These are phyloP conservation scores for Unio pictorum DNA, from an alignment of 2,888 invertebrate species.

Conservation along the genomic window DNA sequence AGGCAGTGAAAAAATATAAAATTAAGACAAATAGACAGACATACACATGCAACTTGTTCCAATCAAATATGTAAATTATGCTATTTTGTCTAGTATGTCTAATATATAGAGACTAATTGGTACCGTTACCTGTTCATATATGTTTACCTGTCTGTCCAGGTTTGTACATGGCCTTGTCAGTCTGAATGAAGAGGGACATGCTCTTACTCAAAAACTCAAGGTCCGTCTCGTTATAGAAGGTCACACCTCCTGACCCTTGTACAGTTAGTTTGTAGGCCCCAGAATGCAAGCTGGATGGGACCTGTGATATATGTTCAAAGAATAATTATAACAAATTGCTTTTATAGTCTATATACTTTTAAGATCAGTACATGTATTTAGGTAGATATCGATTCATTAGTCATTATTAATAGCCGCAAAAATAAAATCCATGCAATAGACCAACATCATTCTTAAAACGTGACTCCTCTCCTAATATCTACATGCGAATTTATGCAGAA, in stretches of 20 bases:
- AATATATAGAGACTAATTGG: neutral
- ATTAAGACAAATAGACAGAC: neutral
- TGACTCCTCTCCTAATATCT: too few relatives aligned
- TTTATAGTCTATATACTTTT: too few relatives aligned
- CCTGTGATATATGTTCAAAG: conserved; percentile 19
- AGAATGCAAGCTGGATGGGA: conserved; percentile 39
- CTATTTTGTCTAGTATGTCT: too few relatives aligned
- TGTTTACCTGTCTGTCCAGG: conserved; percentile 62
- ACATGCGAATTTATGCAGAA: too few relatives aligned
- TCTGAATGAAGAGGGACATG: conserved; percentile 62
- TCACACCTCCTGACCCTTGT: conserved; percentile 43
- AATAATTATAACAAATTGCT: too few relatives aligned
- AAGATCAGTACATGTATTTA: too few relatives aligned
- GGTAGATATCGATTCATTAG: too few relatives aligned
- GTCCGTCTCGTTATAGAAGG: conserved; percentile 42
- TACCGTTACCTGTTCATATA: neutral
- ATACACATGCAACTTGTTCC: neutral
- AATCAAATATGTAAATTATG: too few relatives aligned
- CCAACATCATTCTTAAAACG: too few relatives aligned
- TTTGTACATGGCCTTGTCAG: conserved; percentile 63
- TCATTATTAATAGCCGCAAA: too few relatives aligned
- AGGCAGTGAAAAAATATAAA: neutral
- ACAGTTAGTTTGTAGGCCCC: conserved; percentile 49
- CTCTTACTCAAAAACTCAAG: conserved; percentile 51
- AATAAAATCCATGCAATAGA: too few relatives aligned